phyloP scores from a whole-genome alignment of 2,888 invertebrate genomes.

The Mystacides longicornis region DNA sequence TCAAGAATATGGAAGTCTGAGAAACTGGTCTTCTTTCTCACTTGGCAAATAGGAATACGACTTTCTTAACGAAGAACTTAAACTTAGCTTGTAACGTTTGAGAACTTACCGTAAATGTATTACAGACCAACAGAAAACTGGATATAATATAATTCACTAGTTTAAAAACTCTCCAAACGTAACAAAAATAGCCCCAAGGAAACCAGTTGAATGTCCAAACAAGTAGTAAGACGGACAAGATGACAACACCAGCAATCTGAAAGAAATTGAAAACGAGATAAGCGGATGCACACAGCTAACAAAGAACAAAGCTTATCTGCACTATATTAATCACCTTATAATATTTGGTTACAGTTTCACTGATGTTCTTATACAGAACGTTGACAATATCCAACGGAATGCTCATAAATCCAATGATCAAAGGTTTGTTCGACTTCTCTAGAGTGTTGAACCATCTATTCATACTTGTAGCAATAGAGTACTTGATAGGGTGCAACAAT shows the following conservation, averaged over 20 bases:
- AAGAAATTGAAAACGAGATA: too few relatives aligned
- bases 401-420: constrained; percentile 50
- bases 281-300: too few relatives aligned
- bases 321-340: constrained; percentile 44
- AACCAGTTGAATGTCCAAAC: constrained; percentile 65
- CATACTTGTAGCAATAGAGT: constrained; percentile 65
- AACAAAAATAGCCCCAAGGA: constrained; percentile 53
- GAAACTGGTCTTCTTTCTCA: too few relatives aligned
- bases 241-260: constrained; percentile 36
- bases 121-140: constrained; percentile 47
- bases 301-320: too few relatives aligned
- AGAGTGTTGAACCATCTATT: constrained; percentile 71
- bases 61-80: too few relatives aligned
- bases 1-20: too few relatives aligned
- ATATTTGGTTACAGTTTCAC: constrained; percentile 61
- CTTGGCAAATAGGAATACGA: too few relatives aligned
- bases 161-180: constrained; percentile 50
- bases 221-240: constrained; percentile 42
- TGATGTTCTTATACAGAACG: constrained; percentile 65
- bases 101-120: constrained; percentile 48
- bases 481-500: constrained; percentile 91
- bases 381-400: constrained; percentile 73
- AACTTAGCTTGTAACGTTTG: too few relatives aligned
- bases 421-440: constrained; percentile 59
- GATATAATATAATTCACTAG: constrained; percentile 43